These are phyloP conservation scores for Diorhabda elongata DNA, from an alignment of 1,140 invertebrate genomes.

Conservation along the genomic window DNA sequence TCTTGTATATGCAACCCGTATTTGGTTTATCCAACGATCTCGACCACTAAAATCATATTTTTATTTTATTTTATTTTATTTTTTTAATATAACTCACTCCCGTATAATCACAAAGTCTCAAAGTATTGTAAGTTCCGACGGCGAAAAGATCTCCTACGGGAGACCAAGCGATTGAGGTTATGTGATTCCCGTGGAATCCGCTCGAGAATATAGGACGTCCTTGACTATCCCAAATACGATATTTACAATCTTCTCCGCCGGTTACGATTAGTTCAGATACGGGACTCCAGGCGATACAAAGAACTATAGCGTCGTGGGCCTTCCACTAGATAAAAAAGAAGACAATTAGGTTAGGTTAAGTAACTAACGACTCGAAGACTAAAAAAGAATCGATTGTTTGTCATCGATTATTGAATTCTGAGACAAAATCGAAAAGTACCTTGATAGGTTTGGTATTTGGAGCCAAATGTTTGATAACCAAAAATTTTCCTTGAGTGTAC, in stretches of 20 bases:
- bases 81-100: constrained; percentile 64
- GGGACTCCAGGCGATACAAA: constrained; percentile 85
- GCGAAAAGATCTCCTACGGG: constrained; percentile 88
- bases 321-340: constrained; percentile 73
- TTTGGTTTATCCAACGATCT: constrained; percentile 83
- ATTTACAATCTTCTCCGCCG: constrained; percentile 92
- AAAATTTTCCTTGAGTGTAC: constrained; percentile 75
- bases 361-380: too few species aligned
- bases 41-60: constrained; percentile 73
- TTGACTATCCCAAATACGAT: constrained; percentile 91
- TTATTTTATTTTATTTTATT: background rate
- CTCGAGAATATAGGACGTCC: constrained; percentile 84
- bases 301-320: constrained; percentile 89
- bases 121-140: constrained; percentile 88
- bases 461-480: constrained; percentile 87
- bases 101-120: constrained; percentile 87
- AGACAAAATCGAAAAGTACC: constrained; percentile 49
- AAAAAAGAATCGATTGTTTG: too few species aligned
- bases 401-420: too few species aligned
- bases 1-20: constrained; percentile 79
- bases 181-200: constrained; percentile 79
- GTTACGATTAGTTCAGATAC: constrained; percentile 85
- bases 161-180: constrained; percentile 87
- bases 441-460: constrained; percentile 81
- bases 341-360: background rate